These are phyloP conservation scores for Caenorhabditis zanzibari DNA, from an alignment of 2,888 invertebrate species.

Conservation along the genomic window DNA sequence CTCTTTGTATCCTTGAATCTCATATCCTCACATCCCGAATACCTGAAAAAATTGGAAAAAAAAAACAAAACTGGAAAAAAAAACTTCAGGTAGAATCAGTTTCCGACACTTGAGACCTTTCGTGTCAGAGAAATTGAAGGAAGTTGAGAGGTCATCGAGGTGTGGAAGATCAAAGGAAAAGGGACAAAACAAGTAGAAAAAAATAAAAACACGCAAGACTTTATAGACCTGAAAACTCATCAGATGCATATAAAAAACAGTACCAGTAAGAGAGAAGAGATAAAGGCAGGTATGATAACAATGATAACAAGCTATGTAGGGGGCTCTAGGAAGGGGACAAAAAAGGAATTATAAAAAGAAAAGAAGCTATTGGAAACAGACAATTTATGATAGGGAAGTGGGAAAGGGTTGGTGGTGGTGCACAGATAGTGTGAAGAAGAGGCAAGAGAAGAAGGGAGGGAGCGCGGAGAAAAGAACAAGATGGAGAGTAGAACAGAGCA, in stretches of 20 bases:
- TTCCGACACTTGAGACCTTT: conserved; percentile 54
- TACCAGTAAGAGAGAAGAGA: conserved; percentile 39
- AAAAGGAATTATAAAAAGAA: conserved; percentile 29
- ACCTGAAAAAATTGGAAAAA: too few relatives aligned
- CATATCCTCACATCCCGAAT: too few relatives aligned
- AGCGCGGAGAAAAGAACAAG: conserved; percentile 32
- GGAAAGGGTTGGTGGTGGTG: not conserved
- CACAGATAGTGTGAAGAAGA: conserved; percentile 28
- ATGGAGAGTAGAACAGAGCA: conserved; percentile 55
- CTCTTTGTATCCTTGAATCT: too few relatives aligned
- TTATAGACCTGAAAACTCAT: conserved; percentile 59
- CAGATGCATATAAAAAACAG: conserved; percentile 21
- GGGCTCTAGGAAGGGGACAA: not conserved
- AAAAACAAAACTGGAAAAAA: not conserved
- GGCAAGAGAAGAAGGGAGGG: conserved; percentile 10
- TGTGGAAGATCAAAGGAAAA: conserved; percentile 59
- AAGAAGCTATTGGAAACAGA: conserved; percentile 62
- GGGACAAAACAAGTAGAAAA: conserved; percentile 5
- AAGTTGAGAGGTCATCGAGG: conserved; percentile 44
- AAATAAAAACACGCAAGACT: conserved; percentile 64
- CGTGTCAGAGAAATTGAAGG: conserved; percentile 26
- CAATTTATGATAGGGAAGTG: conserved; percentile 36
- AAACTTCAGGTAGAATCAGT: not conserved
- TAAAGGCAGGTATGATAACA: conserved; percentile 62
- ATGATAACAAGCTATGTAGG: conserved; percentile 59